Conservation (phyloP, 2,113 vertebrate genomes). For the cat (Felis catus) region F.catus_Fca126_mat1.0 CM031417.1:42516001-42516500, state of each 20-base stretch:
- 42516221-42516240: too few species aligned
- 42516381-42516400: neutral
- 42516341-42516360: neutral
- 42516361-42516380: neutral
- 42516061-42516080: conserved; percentile 10
- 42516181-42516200: too few species aligned
- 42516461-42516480: neutral
- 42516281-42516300: too few species aligned
- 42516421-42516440: neutral
- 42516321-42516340: too few species aligned
- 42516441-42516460: neutral
- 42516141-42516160: neutral
- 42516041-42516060: neutral
- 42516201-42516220: too few species aligned
- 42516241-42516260: too few species aligned
- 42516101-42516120: conserved; percentile 52
- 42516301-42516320: too few species aligned
- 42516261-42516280: too few species aligned
- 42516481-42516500: neutral
- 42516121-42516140: neutral
- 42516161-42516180: too few species aligned
- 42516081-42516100: neutral
- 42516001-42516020: neutral
- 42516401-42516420: neutral
- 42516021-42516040: neutral